Conservation (phyloP, 1,140 invertebrate species). For the Macrotrachela quadricornifera region DNA sequence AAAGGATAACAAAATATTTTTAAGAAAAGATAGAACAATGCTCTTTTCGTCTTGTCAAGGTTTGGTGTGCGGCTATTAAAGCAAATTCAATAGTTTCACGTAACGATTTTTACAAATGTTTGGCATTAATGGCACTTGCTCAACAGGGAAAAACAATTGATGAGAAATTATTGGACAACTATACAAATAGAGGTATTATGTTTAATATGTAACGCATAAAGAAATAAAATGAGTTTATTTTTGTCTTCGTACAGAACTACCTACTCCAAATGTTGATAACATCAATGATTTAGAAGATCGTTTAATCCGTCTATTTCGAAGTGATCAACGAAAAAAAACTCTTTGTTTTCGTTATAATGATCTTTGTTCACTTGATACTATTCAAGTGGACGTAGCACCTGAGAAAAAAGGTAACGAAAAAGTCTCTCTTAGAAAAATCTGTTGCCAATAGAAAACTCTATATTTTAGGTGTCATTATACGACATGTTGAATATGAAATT, state of each 20-base stretch:
- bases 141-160: slow-evolving; percentile 46
- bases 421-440: no score
- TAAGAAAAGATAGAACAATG: no score
- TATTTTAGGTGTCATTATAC: slow-evolving; percentile 48
- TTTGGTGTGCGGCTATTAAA: no score
- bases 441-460: no score
- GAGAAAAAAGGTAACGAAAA: slow-evolving; percentile 51
- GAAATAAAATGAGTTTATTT: no score
- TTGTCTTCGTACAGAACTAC: slow-evolving; percentile 36
- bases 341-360: slow-evolving; percentile 40
- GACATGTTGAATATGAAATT: slow-evolving; percentile 61
- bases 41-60: no score
- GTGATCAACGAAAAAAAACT: slow-evolving; percentile 35
- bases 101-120: slow-evolving; percentile 38
- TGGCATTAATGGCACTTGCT: slow-evolving; percentile 43
- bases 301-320: slow-evolving; percentile 33
- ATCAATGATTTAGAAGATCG: slow-evolving; percentile 36
- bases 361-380: slow-evolving; percentile 36
- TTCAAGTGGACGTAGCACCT: slow-evolving; percentile 49
- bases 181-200: slow-evolving; percentile 40
- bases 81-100: neutral
- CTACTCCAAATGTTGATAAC: slow-evolving; percentile 40
- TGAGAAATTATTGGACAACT: slow-evolving; percentile 43
- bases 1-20: no score
- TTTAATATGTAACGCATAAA: neutral